Evolutionary conservation across 2,888 invertebrate genomes (phyloP).

Genomic region (Tipula lateralis): DNA sequence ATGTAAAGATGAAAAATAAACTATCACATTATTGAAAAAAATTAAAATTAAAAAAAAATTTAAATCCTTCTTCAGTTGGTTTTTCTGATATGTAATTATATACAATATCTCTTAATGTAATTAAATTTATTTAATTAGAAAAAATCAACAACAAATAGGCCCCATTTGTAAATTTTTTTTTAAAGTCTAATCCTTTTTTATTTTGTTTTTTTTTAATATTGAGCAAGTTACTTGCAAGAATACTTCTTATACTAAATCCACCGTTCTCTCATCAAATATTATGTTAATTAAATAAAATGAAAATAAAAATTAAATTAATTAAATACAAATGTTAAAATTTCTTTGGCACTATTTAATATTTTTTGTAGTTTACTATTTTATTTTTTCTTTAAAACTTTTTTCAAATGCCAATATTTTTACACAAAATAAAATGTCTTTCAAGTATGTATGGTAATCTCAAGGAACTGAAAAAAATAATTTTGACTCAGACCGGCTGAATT

Average conservation of each 20-base stretch:
- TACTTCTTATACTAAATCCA: neutral
- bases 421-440: neutral
- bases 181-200: neutral
- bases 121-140: slow-evolving; percentile 1
- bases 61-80: slow-evolving; percentile 19
- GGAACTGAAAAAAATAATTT: neutral
- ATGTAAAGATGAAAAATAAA: neutral
- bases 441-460: neutral
- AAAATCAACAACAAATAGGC: slow-evolving; percentile 13
- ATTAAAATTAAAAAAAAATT: neutral
- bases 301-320: neutral
- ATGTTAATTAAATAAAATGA: neutral
- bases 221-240: slow-evolving; percentile 11
- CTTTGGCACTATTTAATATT: neutral
- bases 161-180: neutral
- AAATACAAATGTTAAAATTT: slow-evolving; percentile 9
- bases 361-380: neutral
- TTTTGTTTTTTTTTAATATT: neutral
- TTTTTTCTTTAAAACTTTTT: neutral
- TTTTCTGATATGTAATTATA: neutral
- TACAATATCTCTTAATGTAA: neutral
- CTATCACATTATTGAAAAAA: slow-evolving; percentile 19
- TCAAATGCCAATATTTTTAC: neutral
- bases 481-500: neutral
- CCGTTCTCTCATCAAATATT: neutral